Evolutionary conservation across 2,113 vertebrate genomes (phyloP).

Genomic region (Vulpes lagopus): DNA sequence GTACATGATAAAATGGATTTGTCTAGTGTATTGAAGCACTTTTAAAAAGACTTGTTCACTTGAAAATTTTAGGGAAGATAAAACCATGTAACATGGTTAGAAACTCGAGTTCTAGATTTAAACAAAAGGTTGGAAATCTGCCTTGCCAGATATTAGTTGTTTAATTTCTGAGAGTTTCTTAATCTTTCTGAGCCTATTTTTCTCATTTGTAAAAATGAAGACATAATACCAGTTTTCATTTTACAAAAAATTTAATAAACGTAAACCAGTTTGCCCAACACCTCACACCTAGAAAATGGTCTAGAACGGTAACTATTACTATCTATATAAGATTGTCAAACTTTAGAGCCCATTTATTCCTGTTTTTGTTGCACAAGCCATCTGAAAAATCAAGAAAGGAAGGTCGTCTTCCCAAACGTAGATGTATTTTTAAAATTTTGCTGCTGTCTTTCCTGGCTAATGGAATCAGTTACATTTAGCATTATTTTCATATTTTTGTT

Average conservation of each 20-base stretch:
- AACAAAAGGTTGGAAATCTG: not conserved
- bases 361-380: not conserved
- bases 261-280: not conserved
- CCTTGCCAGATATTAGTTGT: not conserved
- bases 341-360: conserved; percentile 9
- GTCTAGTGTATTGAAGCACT: not conserved
- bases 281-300: not conserved
- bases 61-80: not conserved
- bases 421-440: not conserved
- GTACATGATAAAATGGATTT: not conserved
- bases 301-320: not conserved
- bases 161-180: not conserved
- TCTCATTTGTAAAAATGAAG: conserved; percentile 13
- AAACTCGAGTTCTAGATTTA: not conserved
- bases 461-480: not conserved
- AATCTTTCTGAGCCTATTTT: not conserved
- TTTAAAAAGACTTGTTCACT: conserved; percentile 15
- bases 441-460: not conserved
- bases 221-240: not conserved
- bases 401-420: not conserved
- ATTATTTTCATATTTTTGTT: not conserved
- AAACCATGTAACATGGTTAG: not conserved
- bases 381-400: conserved; percentile 20
- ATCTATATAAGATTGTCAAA: not conserved
- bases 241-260: conserved; percentile 26